Evolutionary conservation across 2,888 invertebrate species (phyloP).

Genomic region (Dicyrtomina minuta): DNA sequence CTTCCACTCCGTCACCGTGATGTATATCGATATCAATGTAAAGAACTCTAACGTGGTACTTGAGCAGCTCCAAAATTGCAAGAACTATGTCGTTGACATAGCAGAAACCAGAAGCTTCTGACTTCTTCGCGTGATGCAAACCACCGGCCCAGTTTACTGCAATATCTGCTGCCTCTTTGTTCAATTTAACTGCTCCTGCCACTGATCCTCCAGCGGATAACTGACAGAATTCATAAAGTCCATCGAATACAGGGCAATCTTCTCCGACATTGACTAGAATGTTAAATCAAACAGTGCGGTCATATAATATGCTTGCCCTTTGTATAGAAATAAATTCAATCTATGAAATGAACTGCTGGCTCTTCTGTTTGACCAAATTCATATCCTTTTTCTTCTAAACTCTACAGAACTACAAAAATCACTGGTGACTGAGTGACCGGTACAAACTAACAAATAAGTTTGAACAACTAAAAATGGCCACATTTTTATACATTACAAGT

Average conservation of each 20-base stretch:
- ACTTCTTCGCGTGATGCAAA: constrained; percentile 98
- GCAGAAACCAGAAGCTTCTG: constrained; percentile 98
- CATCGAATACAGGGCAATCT: constrained; percentile 92
- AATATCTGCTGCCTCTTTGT: constrained; percentile 90
- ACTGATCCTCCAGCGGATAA: constrained; percentile 98
- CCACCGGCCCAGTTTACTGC: constrained; percentile 99
- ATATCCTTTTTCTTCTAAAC: too few relatives aligned
- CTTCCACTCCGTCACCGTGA: constrained; percentile 95
- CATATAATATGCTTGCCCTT: too few relatives aligned
- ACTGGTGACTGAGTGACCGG: too few relatives aligned
- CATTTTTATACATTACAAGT: too few relatives aligned
- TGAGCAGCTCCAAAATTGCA: constrained; percentile 84
- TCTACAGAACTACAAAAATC: too few relatives aligned
- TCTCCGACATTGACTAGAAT: constrained; percentile 86
- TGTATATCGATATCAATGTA: constrained; percentile 99
- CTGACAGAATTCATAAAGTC: constrained; percentile 96
- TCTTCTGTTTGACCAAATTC: too few relatives aligned
- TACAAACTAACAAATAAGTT: too few relatives aligned
- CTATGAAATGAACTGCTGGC: too few relatives aligned
- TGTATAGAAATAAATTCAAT: too few relatives aligned
- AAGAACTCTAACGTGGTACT: constrained; percentile 88
- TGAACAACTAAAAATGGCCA: too few relatives aligned
- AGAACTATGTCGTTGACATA: constrained; percentile 99
- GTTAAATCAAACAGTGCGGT: too few relatives aligned
- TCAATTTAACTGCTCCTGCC: constrained; percentile 94